Percentiles rank a stretch among this genome's conserved stretches.
Evolutionary conservation across 2,888 invertebrate genomes (phyloP).

Genomic region (Carabus problematicus): DNA sequence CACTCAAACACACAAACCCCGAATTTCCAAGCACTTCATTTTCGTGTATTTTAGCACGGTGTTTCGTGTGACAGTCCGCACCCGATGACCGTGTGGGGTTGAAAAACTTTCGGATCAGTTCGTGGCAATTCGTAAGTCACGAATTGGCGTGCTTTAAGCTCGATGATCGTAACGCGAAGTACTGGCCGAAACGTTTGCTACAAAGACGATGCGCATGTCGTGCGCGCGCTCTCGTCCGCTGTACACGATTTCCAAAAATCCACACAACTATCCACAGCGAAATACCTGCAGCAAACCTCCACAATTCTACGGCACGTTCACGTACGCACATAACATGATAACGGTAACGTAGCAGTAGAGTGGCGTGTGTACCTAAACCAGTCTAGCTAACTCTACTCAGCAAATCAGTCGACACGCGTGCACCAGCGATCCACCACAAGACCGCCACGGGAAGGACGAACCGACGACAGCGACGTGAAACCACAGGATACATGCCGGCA

Average conservation of each 20-base stretch:
- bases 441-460: not conserved
- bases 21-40: conserved; percentile 50
- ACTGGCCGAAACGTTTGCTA: conserved; percentile 41
- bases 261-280: not conserved
- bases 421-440: conserved; percentile 48
- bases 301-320: conserved; percentile 61
- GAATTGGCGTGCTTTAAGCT: conserved; percentile 48
- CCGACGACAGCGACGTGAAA: not conserved
- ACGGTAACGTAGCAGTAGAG: conserved; percentile 53
- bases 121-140: conserved; percentile 50
- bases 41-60: conserved; percentile 50
- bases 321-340: conserved; percentile 56
- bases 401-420: conserved; percentile 41
- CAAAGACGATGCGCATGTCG: conserved; percentile 42
- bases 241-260: not conserved
- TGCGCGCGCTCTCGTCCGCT: conserved; percentile 20
- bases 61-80: conserved; percentile 53
- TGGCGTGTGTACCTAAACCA: conserved; percentile 37
- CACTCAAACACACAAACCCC: too few relatives aligned
- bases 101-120: conserved; percentile 51
- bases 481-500: not conserved
- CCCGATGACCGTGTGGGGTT: conserved; percentile 54
- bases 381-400: conserved; percentile 46
- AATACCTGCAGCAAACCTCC: not conserved
- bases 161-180: conserved; percentile 46